Conservation (phyloP, 2,113 vertebrate genomes). For the Cephalopterus ornatus region DNA sequence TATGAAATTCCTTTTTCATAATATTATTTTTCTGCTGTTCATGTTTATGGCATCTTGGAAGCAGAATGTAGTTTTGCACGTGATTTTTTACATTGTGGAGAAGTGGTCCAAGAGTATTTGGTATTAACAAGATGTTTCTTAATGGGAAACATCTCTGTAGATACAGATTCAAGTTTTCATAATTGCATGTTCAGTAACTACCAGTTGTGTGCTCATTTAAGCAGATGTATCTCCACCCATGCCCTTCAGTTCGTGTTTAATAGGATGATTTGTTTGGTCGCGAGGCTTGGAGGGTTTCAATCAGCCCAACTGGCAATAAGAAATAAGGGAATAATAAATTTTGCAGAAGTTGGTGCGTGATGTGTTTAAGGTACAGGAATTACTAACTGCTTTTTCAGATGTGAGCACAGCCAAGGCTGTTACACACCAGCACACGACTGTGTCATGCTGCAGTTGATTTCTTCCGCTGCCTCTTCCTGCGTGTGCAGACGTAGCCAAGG, state of each 20-base stretch:
- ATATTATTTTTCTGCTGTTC: background rate
- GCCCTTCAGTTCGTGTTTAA: background rate
- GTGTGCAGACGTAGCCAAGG: accelerated
- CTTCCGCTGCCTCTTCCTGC: background rate
- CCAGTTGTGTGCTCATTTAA: background rate
- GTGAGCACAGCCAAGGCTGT: background rate
- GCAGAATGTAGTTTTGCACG: background rate
- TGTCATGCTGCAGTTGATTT: background rate
- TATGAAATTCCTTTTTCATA: background rate
- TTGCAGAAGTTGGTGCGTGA: background rate
- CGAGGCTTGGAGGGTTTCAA: background rate
- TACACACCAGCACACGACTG: background rate
- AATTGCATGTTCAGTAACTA: background rate
- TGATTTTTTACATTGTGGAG: background rate
- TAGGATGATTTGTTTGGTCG: background rate
- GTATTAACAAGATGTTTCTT: slow-evolving; percentile 26
- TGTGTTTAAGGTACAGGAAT: background rate
- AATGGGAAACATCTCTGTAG: slow-evolving; percentile 35
- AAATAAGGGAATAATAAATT: background rate
- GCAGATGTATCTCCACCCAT: slow-evolving; percentile 5
- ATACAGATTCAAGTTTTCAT: background rate
- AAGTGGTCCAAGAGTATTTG: slow-evolving; percentile 30
- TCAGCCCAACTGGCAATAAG: background rate
- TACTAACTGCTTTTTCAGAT: background rate
- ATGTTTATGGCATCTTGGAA: slow-evolving; percentile 4